Evolutionary conservation across 2,888 invertebrate species (phyloP).

Genomic region (Eugnorisma glareosa): DNA sequence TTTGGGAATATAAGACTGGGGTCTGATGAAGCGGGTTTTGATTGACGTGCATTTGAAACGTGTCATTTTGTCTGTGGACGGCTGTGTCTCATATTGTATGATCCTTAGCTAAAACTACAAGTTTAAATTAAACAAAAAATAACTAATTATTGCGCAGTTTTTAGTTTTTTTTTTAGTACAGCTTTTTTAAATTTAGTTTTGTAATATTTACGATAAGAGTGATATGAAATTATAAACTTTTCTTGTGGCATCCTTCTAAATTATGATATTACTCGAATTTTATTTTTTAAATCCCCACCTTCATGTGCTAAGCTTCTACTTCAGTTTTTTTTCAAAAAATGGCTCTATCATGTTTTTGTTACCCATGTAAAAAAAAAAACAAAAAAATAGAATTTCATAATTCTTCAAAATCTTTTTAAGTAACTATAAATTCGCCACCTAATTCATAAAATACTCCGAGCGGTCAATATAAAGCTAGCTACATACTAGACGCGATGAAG

Average conservation of each 20-base stretch:
- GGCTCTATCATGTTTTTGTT: neutral
- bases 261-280: neutral
- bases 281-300: neutral
- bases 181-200: no score
- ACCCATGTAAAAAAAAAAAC: neutral
- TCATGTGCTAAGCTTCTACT: neutral
- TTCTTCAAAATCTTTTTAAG: neutral
- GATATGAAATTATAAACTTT: neutral
- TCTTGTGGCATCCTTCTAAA: neutral
- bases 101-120: neutral
- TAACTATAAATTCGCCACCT: neutral
- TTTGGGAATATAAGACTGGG: slow-evolving; percentile 1
- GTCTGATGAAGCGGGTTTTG: neutral
- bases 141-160: no score
- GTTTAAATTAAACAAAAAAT: no score
- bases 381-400: neutral
- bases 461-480: neutral
- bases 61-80: neutral
- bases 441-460: neutral
- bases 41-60: neutral
- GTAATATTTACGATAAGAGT: neutral
- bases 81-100: neutral
- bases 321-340: neutral
- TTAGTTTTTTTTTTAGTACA: no score
- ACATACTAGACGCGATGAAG: slow-evolving; percentile 8